Base-by-base conservation (phyloP, 2,888 invertebrate genomes). In the Gryllus longicercus region DNA sequence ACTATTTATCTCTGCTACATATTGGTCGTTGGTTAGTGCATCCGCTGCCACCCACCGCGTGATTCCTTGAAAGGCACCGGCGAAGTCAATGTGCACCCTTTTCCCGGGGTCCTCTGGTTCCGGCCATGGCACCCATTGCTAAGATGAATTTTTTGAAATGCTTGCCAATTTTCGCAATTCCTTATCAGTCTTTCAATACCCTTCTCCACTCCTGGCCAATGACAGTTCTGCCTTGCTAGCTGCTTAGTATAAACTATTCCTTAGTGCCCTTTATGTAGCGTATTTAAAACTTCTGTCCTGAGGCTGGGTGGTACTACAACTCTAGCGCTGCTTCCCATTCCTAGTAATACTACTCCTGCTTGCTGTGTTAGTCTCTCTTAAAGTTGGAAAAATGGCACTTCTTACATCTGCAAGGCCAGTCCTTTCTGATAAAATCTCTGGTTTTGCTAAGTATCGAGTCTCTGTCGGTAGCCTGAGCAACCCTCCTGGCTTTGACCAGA, bases 191-290 rank as follows among this genome's bases (percentile, higher is more conserved):
- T 49, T 23, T 10, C 50, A 75, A 74, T 75, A 12, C 38, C 50
- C 2, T 25, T 18, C 16, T 75, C 51, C 8, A 75, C 14, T 10
- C n/a, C 50, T 12, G 50, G 74, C 79, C 21, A 21, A 21, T 21
- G 21, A 1, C 21, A 21, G 21, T 21, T 21, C 21, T 21, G 21
- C 21, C 21, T 75, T 74, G 49, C 76, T 11, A 75, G 18, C n/a
- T 23, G 18, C 75, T 79, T 79, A 11, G 25, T 25, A 21, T 76
- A 38, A 10, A 75, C 50, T 18, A 79, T 75, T 5, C 75, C 79
- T 51, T 23, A 25, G 25, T 79, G 75, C 12, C 21, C 74, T 38
- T 21, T 5, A 21, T 79, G 79, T 21, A 79, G 49, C 75, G 12
- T n/a, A 12, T 50, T 0, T 21, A 79, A 25, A n/a, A 8, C 10